Percentiles rank a stretch among this genome's conserved stretches.
These are phyloP conservation scores for Lagria hirta DNA, from an alignment of 2,888 invertebrate genomes.

Conservation along the genomic window DNA sequence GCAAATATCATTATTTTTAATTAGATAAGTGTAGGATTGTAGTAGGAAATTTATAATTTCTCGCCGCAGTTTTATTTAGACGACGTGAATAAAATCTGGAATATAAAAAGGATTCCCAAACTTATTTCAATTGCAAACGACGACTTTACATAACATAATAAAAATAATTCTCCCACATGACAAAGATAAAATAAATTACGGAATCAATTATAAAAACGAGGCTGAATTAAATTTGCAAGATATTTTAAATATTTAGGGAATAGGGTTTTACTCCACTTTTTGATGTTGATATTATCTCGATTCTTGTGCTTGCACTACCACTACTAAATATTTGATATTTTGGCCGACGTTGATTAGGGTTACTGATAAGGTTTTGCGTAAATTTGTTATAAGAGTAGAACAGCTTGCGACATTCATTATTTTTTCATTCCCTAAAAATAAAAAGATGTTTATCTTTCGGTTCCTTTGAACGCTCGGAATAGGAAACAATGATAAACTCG, in stretches of 20 bases:
- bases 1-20: constrained; percentile 4
- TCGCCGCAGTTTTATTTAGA: no score
- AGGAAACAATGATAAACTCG: no score
- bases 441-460: no score
- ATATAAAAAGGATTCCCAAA: constrained; percentile 6
- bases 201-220: constrained; percentile 18
- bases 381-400: constrained; percentile 16
- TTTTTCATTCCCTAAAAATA: no score
- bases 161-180: constrained; percentile 9
- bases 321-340: constrained; percentile 19
- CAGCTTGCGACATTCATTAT: constrained; percentile 10
- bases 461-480: no score
- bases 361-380: constrained; percentile 19
- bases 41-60: not conserved
- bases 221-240: constrained; percentile 15
- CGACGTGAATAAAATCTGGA: constrained; percentile 3
- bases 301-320: constrained; percentile 13
- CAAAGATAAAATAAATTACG: constrained; percentile 13
- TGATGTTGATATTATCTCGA: constrained; percentile 18
- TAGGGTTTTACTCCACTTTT: constrained; percentile 14
- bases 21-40: constrained; percentile 5
- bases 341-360: constrained; percentile 19
- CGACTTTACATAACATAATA: constrained; percentile 4
- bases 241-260: constrained; percentile 11
- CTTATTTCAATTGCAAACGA: constrained; percentile 11